These are phyloP conservation scores for Blastobasis lacticolella DNA, from an alignment of 2,888 invertebrate species.

Conservation along the genomic window DNA sequence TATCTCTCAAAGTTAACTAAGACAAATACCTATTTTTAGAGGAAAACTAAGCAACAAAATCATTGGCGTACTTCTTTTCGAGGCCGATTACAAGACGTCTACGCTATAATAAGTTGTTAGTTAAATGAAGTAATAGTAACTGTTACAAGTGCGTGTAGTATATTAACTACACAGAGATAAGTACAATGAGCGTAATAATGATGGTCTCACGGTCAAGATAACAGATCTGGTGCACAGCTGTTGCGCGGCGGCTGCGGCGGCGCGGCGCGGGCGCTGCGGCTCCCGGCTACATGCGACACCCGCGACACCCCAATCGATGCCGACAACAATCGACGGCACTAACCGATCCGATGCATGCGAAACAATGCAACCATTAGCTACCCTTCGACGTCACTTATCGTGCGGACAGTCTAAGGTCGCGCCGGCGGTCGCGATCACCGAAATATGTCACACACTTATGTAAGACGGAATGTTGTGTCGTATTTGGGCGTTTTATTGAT, in stretches of 20 bases:
- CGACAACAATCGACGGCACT: neutral
- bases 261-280: constrained; percentile 38
- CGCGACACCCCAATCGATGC: constrained; percentile 24
- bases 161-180: constrained; percentile 1
- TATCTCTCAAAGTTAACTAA: no score
- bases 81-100: no score
- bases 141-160: constrained; percentile 2
- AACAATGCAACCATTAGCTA: neutral
- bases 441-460: constrained; percentile 22
- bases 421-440: constrained; percentile 6
- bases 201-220: constrained; percentile 68
- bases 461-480: constrained; percentile 16
- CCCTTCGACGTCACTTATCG: constrained; percentile 3
- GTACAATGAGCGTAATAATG: constrained; percentile 40
- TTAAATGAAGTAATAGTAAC: constrained; percentile 6
- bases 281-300: constrained; percentile 25
- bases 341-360: neutral
- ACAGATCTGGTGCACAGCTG: constrained; percentile 61
- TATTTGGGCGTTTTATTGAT: constrained; percentile 18
- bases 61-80: no score
- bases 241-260: constrained; percentile 40
- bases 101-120: neutral
- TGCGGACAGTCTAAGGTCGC: constrained; percentile 11
- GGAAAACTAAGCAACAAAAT: no score
- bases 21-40: no score